Conservation (phyloP, 1,140 invertebrate species). For the Geopemphigus sp. region DNA sequence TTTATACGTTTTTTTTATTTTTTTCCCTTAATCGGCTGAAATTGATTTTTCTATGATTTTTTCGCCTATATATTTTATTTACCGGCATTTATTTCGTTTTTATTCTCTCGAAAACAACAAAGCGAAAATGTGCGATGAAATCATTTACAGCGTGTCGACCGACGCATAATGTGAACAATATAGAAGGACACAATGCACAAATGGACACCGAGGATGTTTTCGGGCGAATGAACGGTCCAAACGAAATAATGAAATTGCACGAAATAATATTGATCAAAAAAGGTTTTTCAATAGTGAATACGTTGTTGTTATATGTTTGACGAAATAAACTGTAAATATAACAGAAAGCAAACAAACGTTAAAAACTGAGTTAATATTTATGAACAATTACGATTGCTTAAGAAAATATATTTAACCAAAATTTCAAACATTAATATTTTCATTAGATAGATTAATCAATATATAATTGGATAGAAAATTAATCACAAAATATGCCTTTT, state of each 20-base stretch:
- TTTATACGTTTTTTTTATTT: background rate
- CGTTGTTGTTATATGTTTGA: background rate
- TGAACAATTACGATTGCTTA: no score
- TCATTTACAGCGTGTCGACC: background rate
- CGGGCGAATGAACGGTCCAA: background rate
- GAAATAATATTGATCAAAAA: background rate
- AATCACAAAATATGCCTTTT: no score
- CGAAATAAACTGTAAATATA: no score
- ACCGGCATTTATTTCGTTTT: no score
- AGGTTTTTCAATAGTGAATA: background rate
- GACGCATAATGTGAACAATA: background rate
- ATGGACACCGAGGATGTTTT: background rate
- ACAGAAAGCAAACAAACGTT: no score
- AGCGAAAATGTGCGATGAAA: background rate
- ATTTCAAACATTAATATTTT: no score
- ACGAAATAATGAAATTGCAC: background rate
- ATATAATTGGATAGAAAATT: no score
- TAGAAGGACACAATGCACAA: background rate
- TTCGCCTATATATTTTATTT: background rate
- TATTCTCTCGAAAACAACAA: no score
- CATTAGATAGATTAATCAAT: no score
- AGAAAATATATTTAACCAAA: no score
- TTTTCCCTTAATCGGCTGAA: no score
- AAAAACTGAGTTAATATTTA: no score
- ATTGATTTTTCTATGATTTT: conserved; percentile 14